Conservation (phyloP, 2,797 vertebrate species). For the Sternarchorhynchus goeldii region DNA sequence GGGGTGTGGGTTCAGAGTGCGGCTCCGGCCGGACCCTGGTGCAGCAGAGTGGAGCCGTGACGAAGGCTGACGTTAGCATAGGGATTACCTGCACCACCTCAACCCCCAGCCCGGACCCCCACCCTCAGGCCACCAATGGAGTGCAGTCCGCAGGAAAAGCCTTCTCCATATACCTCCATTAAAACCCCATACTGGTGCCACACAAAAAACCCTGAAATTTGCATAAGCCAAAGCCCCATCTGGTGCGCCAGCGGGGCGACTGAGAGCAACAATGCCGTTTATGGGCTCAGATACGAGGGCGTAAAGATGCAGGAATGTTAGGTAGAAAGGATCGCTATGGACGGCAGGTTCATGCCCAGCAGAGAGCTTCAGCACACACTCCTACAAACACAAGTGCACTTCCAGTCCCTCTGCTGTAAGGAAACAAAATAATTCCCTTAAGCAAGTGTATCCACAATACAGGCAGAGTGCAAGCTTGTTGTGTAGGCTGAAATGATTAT, state of each 20-base stretch:
- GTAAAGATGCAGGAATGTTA: slow-evolving; percentile 42
- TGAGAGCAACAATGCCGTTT: slow-evolving; percentile 48
- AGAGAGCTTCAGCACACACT: slow-evolving; percentile 21
- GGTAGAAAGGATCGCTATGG: slow-evolving; percentile 24
- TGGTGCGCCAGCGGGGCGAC: slow-evolving; percentile 48
- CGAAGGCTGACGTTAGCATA: slow-evolving; percentile 80
- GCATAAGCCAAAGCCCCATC: slow-evolving; percentile 66
- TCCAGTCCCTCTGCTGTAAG: not conserved
- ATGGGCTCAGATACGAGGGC: slow-evolving; percentile 26
- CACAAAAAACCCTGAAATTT: slow-evolving; percentile 61
- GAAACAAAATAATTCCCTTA: slow-evolving; percentile 3
- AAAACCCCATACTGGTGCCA: slow-evolving; percentile 59
- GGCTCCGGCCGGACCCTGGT: too few relatives aligned
- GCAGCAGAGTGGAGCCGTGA: slow-evolving; percentile 73
- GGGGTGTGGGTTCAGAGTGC: too few relatives aligned
- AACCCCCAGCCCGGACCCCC: too few relatives aligned
- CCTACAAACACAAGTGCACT: slow-evolving; percentile 23
- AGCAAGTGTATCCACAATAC: not conserved
- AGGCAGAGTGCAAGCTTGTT: not conserved
- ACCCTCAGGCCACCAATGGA: slow-evolving; percentile 16
- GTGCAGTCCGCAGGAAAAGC: slow-evolving; percentile 55
- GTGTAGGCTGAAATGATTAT: slow-evolving; percentile 15
- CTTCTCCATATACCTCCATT: slow-evolving; percentile 65
- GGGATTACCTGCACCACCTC: slow-evolving; percentile 80
- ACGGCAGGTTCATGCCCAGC: slow-evolving; percentile 24